Percentiles rank a stretch among this genome's conserved stretches.
Evolutionary conservation across 1,140 invertebrate species (phyloP).

Genomic region (Heliothis subflexa): DNA sequence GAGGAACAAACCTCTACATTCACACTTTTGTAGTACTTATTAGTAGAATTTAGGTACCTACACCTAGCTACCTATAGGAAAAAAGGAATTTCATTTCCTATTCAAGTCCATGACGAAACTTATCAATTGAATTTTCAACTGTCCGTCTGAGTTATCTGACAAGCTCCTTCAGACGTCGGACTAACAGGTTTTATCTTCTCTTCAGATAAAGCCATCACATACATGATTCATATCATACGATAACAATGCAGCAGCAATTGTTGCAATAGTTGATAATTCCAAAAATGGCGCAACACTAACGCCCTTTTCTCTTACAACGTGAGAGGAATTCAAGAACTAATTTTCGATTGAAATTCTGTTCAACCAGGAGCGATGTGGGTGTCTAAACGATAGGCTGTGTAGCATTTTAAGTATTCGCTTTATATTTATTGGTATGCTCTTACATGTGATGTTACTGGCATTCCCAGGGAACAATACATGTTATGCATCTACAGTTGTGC

Average conservation of each 20-base stretch:
- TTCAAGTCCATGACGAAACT: too few species aligned
- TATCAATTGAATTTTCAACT: background rate
- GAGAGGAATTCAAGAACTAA: constrained; percentile 32
- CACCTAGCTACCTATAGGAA: background rate
- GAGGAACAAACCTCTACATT: too few species aligned
- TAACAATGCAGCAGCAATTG: constrained; percentile 1
- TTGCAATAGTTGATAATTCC: constrained; percentile 36
- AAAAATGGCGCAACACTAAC: constrained; percentile 1
- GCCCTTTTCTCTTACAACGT: constrained; percentile 43
- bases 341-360: constrained; percentile 25
- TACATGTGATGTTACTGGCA: too few species aligned
- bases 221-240: constrained; percentile 2
- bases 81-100: too few species aligned
- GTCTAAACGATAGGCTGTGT: constrained; percentile 3
- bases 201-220: constrained; percentile 4
- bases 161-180: constrained; percentile 30
- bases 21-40: too few species aligned
- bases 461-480: too few species aligned
- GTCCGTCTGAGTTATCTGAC: constrained; percentile 4
- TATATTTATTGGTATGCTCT: too few species aligned
- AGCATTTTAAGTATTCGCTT: background rate
- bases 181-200: constrained; percentile 8
- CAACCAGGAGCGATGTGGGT: background rate
- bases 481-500: too few species aligned
- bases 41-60: too few species aligned